Evolutionary conservation across 2,888 invertebrate genomes (phyloP), one percentile per base, ranked within the genome.

Genomic region (Craniophora ligustri): DNA sequence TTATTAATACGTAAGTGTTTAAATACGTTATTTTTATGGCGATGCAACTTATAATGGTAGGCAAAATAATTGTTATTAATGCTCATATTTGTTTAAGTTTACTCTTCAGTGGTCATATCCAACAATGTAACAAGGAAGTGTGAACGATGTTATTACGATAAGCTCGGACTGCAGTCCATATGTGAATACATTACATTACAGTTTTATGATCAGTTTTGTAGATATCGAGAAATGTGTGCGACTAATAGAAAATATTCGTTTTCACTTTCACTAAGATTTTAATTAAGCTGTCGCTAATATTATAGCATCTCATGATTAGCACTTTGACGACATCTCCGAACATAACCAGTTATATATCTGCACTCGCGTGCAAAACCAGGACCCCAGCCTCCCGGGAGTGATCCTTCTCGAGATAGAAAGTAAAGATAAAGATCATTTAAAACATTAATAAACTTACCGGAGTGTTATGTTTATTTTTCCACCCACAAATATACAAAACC

Each of bases 391-490:
- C 76, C 67, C 64, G 56, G 41, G 64, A 62, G 55, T 64, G 62
- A 65, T 72, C 51, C 32, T 49, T 64, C 62, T 59, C 39, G 42
- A 58, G 49, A 64, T 54, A 66, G 59, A 73, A 76, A 76, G 71
- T 67, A 69, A 75, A 75, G 73, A 73, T 67, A 70, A n/a, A 54
- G 34, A 72, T n/a, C 36, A 64, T 65, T 74, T 64, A 63, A 65
- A 77, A 75, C 73, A 74, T 75, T 71, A 74, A 79, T 84, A 84
- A 86, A 90, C 92, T 91, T 84, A 92, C 92, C 86, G 87, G 81
- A 87, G 84, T 83, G 84, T 76, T 87, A 86, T 91, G 87, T 91
- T 89, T 91, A 86, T 89, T 86, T 89, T 88, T 86, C 84, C 81
- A 78, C 81, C 78, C 78, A 81, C 85, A 76, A 79, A 81, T 79